Conservation (phyloP, 2,797 vertebrate species). For the Okamejei kenojei region DNA sequence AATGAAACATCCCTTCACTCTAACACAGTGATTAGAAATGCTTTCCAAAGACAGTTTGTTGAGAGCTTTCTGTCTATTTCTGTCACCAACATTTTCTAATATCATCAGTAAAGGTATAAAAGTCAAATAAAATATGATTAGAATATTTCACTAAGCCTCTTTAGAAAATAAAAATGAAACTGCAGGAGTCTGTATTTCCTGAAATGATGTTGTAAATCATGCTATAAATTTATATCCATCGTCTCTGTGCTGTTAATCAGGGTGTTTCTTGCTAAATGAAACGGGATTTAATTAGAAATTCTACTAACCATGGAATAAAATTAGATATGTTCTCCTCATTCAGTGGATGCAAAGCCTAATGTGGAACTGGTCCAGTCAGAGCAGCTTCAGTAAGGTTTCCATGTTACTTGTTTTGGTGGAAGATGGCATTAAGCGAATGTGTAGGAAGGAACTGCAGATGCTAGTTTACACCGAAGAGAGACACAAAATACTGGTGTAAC, state of each 20-base stretch:
- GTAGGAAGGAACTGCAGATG: no score
- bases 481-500: no score
- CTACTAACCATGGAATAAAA: background rate
- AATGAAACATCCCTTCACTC: slow-evolving; percentile 13
- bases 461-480: no score
- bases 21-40: slow-evolving; percentile 29
- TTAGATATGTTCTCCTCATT: background rate
- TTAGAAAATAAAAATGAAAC: slow-evolving; percentile 3
- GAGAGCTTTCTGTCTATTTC: slow-evolving; percentile 1
- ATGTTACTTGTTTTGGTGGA: background rate
- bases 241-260: background rate
- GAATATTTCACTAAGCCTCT: background rate
- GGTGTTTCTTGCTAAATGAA: background rate
- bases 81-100: background rate
- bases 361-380: background rate
- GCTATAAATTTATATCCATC: background rate
- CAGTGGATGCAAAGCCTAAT: background rate
- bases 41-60: background rate
- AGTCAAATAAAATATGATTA: background rate
- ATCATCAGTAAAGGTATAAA: background rate
- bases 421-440: no score
- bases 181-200: background rate
- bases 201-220: background rate
- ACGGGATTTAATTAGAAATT: slow-evolving; percentile 5
- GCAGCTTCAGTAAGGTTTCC: background rate